Evolutionary conservation across 2,888 invertebrate genomes (phyloP), one percentile per base, ranked within the genome.

Genomic region (Trileptium ribeirensis): DNA sequence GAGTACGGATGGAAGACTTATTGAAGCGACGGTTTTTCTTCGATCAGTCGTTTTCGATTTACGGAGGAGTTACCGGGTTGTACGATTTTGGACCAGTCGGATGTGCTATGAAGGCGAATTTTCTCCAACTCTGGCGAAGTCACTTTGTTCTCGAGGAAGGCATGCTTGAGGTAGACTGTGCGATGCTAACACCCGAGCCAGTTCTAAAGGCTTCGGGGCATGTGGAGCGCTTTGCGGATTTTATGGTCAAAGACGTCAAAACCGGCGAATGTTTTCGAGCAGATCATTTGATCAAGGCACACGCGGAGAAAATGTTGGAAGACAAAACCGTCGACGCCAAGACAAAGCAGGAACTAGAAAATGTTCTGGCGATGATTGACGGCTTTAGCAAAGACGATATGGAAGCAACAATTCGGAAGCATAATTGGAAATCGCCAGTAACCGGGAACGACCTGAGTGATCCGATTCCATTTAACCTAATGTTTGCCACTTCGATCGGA

Each of bases 1-100:
- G 97, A 77, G 91, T 94, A 0, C 94, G 94, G 90, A 94, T 99
- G 94, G 98, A 99, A 90, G 98, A 99, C 91, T 91, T 99, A 1
- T 91, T 99, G 67, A 98, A 97, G 89, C 92, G 98, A 85, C 92
- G 97, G 84, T 99, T 99, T 89, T 99, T 98, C 90, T 96, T 94
- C 90, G 98, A 98, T 89, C 97, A 97, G 89, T 97, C 97, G 0
- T 99, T 99, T 91, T 96, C 98, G 0, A 99, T 99, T 86, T 99
- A 99, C 91, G 99, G 99, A 85, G 99, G 92, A 84, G 90, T 92
- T 33, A 90, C 91, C 86, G 92, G 97, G 0, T 95, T 97, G 88
- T 98, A 95, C 90, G 99, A 99, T 90, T 99, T 96, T 89, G 99
- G 99, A 0, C 99, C 99, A 0, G 97, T 99, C 97, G 99, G 99